Conservation (phyloP, 2,797 vertebrate genomes). For the Momotus momota region DNA sequence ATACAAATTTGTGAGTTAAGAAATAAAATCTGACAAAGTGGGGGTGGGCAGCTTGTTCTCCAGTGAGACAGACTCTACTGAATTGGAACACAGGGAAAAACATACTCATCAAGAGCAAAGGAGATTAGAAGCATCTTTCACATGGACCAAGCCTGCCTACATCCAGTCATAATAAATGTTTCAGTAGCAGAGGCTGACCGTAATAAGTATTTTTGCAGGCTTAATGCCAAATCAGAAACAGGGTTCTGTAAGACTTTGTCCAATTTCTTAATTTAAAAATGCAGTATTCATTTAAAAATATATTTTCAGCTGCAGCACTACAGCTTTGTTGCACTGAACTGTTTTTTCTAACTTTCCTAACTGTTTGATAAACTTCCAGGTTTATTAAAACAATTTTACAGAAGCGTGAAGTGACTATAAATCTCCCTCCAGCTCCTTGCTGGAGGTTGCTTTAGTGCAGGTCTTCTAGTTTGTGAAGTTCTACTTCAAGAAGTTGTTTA, state of each 20-base stretch:
- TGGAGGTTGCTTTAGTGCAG: background rate
- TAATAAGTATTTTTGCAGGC: slow-evolving; percentile 68
- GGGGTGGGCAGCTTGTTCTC: background rate
- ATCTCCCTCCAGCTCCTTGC: background rate
- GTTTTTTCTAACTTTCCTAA: slow-evolving; percentile 36
- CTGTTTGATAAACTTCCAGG: slow-evolving; percentile 60
- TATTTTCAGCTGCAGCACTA: slow-evolving; percentile 63
- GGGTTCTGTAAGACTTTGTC: slow-evolving; percentile 52
- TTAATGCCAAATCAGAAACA: slow-evolving; percentile 62
- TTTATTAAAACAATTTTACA: slow-evolving; percentile 67
- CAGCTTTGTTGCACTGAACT: slow-evolving; percentile 12
- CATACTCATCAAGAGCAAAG: slow-evolving; percentile 32
- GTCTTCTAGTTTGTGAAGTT: background rate
- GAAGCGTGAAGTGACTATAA: slow-evolving; percentile 58
- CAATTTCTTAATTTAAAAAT: slow-evolving; percentile 76
- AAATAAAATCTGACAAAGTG: slow-evolving; percentile 46
- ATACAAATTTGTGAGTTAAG: slow-evolving; percentile 51
- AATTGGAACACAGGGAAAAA: slow-evolving; percentile 65
- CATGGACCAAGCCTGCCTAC: slow-evolving; percentile 26
- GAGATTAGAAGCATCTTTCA: slow-evolving; percentile 59
- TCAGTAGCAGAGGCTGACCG: slow-evolving; percentile 68
- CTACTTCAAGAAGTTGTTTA: background rate
- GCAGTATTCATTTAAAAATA: slow-evolving; percentile 45
- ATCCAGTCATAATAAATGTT: slow-evolving; percentile 56
- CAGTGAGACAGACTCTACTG: slow-evolving; percentile 5